Conservation (phyloP, 2,888 invertebrate genomes). For the Xiphydria camelus region DNA sequence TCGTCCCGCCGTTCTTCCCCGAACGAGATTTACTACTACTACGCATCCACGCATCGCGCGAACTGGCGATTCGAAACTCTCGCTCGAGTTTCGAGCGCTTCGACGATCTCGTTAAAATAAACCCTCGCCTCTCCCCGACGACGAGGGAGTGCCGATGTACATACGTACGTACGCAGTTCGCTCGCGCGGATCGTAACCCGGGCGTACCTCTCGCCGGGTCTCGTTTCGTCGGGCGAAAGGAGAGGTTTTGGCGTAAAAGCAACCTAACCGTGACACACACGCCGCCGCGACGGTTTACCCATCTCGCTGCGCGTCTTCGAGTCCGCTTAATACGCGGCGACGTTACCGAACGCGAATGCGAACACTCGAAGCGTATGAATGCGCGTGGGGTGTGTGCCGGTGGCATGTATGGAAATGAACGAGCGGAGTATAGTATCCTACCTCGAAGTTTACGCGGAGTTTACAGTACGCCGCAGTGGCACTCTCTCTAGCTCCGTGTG, state of each 20-base stretch:
- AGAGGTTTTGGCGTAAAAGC: constrained; percentile 2
- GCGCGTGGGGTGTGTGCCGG: constrained; percentile 19
- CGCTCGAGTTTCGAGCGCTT: too few species aligned
- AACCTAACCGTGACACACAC: constrained; percentile 10
- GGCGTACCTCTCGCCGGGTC: constrained; percentile 7
- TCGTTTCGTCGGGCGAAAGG: constrained; percentile 9
- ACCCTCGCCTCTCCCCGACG: too few species aligned
- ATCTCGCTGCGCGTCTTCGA: too few species aligned
- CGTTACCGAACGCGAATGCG: constrained; percentile 8
- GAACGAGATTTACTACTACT: too few species aligned
- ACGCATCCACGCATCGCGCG: too few species aligned
- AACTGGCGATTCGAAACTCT: too few species aligned
- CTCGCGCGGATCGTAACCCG: constrained; percentile 12
- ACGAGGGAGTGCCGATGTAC: too few species aligned
- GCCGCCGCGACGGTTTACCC: too few species aligned
- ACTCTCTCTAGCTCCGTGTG: not conserved
- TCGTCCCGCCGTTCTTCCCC: too few species aligned
- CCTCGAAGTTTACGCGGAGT: not conserved
- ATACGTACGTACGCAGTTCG: not conserved
- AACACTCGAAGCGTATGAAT: constrained; percentile 10
- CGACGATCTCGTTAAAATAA: too few species aligned
- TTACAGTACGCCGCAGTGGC: not conserved
- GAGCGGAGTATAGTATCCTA: constrained; percentile 13
- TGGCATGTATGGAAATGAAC: constrained; percentile 37
- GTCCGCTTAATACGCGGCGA: too few species aligned